Base-by-base conservation (phyloP, 2,888 invertebrate species). In the Argyresthia goedartella region DNA sequence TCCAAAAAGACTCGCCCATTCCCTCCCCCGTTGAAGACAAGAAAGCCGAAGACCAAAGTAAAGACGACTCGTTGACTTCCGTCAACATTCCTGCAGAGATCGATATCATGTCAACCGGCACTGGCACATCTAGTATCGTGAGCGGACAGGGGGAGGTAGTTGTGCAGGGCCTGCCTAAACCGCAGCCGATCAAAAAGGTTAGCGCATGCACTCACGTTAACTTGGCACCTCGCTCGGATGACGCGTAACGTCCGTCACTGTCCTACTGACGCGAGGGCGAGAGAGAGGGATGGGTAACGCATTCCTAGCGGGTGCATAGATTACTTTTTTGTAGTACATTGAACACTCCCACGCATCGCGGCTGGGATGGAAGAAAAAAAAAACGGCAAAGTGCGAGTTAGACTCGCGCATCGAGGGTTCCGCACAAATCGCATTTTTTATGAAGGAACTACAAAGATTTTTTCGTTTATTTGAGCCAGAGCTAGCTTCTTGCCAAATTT, bases 101-200 rank as follows among this genome's bases (percentile, higher is more conserved):
- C 4, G 72, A 69, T 1, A 59, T 71, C 1, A 69, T 66, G 59
- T 3, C 56, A 62, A 1, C 59, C 64, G 8, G n/a, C 15, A 44
- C 14, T 8, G 8, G 9, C 34, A 65, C 60, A 0, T 65, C 66
- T 0, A 64, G 65, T 3, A 65, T 73, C 0, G 53, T 57, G 1
- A 61, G 57, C 7, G 67, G 62, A 42, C 59, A 63, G 46, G 65
- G 63, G 0, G 71, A 71, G 51, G 57, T 63, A 0, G 60, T 69
- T 1, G 71, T 73, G 4, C 69, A 61, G 34, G 66, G 67, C 0
- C 58, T 73, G 34, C 66, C 71, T 0, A 71, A 65, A 45, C 65
- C 67, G 0, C 57, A 62, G 0, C 63, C 61, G 0, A 56, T 54
- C 0, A 72, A 65, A 52, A 55, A 55, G 39, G 71, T 63, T 44